Base-by-base conservation (phyloP, 64 coral and sea anemone genomes). In the Stichodactyla mertensii region DNA sequence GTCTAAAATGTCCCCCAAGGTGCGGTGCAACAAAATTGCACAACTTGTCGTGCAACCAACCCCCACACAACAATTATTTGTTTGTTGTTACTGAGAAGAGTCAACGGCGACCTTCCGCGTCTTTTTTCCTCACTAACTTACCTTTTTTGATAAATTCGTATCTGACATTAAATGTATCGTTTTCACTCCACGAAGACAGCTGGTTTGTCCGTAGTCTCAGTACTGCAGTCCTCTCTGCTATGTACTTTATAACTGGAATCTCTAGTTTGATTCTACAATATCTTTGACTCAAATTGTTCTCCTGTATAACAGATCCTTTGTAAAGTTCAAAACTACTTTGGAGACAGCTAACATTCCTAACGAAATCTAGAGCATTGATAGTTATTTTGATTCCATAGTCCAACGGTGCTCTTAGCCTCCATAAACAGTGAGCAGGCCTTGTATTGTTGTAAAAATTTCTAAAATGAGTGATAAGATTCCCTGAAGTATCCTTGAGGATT, bases 141-240 rank as follows among this genome's bases (percentile, higher is more conserved):
- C 78, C 78, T 81, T 81, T 81, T 20, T 81, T 55, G 7, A 55
- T 3, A 16, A 20, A 81, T 81, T 81, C 78, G 54, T 81, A 81
- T 20, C 16, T 53, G 8, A 22, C 52, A 19, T 18, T 9, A 81
- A 81, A 81, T 54, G 10, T 16, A 14, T 55, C 53, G 53, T 5
- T 53, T 74, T 23, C 69, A 81, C 6, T 52, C 78, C 78, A 81
- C 19, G 77, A 79, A 79, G 77, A 79, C 4, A 51, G 26, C 26
- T 81, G 51, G 16, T 81, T 55, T 0, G 22, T 28, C n/a, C n/a
- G 14, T 12, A 81, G 16, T n/a, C 53, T 55, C 19, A 81, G 6
- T 1, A 81, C 53, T 55, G 53, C 51, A 54, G 36, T 53, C 54
- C 78, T 81, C 6, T 53, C 52, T 12, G 78, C 13, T 28, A 53